Evolutionary conservation across 2,113 vertebrate genomes (phyloP).

Genomic region (Lethenteron camtschaticum): DNA sequence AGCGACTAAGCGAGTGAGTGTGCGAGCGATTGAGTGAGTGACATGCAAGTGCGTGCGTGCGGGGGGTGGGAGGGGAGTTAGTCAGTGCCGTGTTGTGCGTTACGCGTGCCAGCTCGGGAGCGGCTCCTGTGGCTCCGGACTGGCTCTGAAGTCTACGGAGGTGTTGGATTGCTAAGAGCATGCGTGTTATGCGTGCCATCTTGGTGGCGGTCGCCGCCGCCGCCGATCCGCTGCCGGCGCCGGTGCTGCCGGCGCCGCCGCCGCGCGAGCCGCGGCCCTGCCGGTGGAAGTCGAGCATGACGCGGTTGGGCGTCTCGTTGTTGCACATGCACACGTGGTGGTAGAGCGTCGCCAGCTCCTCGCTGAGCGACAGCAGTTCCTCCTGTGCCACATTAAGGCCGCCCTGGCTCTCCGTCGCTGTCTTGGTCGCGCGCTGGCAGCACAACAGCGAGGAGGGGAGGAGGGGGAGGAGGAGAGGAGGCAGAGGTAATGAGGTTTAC

Average conservation of each 20-base stretch:
- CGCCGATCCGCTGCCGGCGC: too few relatives aligned
- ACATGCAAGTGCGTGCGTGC: too few relatives aligned
- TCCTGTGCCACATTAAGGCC: conserved; percentile 78
- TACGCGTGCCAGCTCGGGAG: too few relatives aligned
- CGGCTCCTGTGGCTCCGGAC: too few relatives aligned
- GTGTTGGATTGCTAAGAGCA: too few relatives aligned
- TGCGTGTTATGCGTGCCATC: too few relatives aligned
- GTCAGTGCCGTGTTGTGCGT: too few relatives aligned
- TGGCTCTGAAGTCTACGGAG: too few relatives aligned
- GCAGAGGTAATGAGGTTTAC: neutral
- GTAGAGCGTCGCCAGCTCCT: conserved; percentile 90
- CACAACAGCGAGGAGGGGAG: conserved; percentile 3
- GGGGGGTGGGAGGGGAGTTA: too few relatives aligned
- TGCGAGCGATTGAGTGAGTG: too few relatives aligned
- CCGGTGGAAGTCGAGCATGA: conserved; percentile 93
- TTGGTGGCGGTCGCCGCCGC: too few relatives aligned
- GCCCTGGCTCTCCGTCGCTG: conserved; percentile 54
- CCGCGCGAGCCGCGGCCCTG: conserved; percentile 67
- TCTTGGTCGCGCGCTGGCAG: conserved; percentile 26
- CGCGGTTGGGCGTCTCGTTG: conserved; percentile 83
- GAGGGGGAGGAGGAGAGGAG: neutral
- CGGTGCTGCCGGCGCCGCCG: conserved; percentile 44
- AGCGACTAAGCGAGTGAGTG: too few relatives aligned
- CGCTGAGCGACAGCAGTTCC: conserved; percentile 80
- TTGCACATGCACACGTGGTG: conserved; percentile 95